These are phyloP conservation scores for Megalurothrips usitatus DNA, from an alignment of 2,888 invertebrate genomes.

Conservation along the genomic window DNA sequence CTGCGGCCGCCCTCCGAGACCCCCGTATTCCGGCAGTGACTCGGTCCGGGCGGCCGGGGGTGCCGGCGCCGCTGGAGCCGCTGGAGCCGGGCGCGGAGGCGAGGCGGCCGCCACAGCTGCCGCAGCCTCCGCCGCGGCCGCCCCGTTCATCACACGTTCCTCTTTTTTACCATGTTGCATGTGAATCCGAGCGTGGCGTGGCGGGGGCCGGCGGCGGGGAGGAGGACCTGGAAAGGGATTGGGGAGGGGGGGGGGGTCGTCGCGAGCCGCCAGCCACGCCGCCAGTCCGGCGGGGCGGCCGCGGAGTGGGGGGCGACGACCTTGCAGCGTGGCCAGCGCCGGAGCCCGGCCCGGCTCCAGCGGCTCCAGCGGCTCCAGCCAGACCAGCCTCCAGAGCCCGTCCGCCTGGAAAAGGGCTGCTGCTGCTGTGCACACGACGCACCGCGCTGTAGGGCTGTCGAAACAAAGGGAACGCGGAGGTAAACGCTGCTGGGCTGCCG, in stretches of 20 bases:
- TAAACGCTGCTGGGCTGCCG: no score
- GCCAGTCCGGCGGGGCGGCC: not conserved
- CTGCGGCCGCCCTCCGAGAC: no score
- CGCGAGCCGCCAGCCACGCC: no score
- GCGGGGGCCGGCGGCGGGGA: not conserved
- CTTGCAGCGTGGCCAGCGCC: not conserved
- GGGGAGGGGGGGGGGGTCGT: no score
- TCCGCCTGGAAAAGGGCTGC: not conserved
- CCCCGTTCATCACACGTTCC: conserved; percentile 1
- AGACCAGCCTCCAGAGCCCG: not conserved
- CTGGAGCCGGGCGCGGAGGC: not conserved
- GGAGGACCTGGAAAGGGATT: no score
- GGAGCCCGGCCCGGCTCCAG: not conserved
- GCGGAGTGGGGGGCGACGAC: not conserved
- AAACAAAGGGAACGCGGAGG: no score
- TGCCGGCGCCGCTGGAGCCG: not conserved
- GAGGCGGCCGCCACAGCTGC: not conserved
- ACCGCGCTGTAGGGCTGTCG: no score
- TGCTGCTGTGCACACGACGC: no score
- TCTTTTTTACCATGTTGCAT: not conserved
- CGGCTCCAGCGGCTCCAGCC: not conserved
- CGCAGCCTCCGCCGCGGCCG: not conserved
- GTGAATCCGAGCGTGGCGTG: not conserved
- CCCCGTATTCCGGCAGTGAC: no score
- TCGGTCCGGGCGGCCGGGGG: not conserved